Conservation (phyloP, 2,797 vertebrate species). For the Tadarida brasiliensis region DNA sequence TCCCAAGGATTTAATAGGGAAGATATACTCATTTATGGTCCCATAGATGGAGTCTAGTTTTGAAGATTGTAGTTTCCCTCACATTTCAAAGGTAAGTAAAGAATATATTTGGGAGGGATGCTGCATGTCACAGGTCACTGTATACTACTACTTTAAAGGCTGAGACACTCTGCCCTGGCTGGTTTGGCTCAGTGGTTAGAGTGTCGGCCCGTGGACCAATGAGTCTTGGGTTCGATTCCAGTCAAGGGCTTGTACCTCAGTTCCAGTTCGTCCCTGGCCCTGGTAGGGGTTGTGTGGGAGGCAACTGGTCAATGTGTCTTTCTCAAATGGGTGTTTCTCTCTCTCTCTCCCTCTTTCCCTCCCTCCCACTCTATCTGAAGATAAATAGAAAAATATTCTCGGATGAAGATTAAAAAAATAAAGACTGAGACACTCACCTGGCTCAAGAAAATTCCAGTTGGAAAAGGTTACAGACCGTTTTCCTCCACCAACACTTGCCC, state of each 20-base stretch:
- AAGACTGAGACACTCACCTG: slow-evolving; percentile 86
- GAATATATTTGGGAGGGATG: neutral
- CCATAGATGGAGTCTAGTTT: neutral
- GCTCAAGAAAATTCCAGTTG: slow-evolving; percentile 94
- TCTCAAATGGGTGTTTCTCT: too few relatives aligned
- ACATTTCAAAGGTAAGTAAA: slow-evolving; percentile 30
- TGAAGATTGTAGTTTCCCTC: neutral
- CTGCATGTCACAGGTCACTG: neutral
- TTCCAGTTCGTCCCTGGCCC: too few relatives aligned
- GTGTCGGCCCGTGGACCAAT: too few relatives aligned
- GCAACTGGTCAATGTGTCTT: too few relatives aligned
- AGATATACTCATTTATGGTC: neutral
- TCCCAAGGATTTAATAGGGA: neutral
- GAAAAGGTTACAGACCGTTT: slow-evolving; percentile 87
- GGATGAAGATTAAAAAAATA: too few relatives aligned
- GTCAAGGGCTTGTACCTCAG: too few relatives aligned
- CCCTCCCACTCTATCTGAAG: too few relatives aligned
- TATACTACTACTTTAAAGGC: neutral
- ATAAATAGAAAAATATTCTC: too few relatives aligned
- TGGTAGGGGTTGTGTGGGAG: too few relatives aligned
- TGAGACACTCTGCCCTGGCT: neutral
- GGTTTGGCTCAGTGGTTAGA: too few relatives aligned
- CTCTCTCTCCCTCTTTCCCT: too few relatives aligned
- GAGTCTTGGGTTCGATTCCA: too few relatives aligned
- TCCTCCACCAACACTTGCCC: slow-evolving; percentile 87